A percentile compares a stretch with the other conserved stretches of the same genome.
Evolutionary conservation across 2,797 vertebrate genomes (phyloP).

Genomic region (Sebastolobus alascanus): DNA sequence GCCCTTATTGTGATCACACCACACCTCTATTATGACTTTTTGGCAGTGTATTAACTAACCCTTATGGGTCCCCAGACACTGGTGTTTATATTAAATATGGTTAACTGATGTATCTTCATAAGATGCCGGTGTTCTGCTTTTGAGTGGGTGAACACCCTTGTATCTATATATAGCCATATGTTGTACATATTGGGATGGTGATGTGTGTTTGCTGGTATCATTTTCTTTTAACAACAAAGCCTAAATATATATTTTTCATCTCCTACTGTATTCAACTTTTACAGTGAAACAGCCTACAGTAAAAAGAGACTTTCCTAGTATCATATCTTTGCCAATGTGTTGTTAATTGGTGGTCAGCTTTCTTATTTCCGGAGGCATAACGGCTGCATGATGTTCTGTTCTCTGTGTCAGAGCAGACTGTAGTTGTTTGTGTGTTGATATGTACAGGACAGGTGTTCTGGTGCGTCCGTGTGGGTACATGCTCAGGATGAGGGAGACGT

Average conservation of each 20-base stretch:
- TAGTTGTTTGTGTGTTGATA: not conserved
- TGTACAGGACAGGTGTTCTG: slow-evolving; percentile 7
- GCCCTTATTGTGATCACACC: slow-evolving; percentile 55
- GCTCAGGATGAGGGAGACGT: slow-evolving; percentile 37
- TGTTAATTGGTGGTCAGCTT: not conserved
- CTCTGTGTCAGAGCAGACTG: not conserved
- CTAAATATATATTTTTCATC: not conserved
- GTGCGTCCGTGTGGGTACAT: slow-evolving; percentile 29
- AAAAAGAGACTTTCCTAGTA: not conserved
- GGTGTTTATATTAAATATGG: slow-evolving; percentile 64
- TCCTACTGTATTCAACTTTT: not conserved
- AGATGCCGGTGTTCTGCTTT: slow-evolving; percentile 24
- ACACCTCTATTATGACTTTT: slow-evolving; percentile 70
- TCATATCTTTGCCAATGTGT: not conserved
- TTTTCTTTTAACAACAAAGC: not conserved
- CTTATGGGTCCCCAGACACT: slow-evolving; percentile 40
- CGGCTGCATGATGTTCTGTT: not conserved
- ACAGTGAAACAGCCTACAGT: not conserved
- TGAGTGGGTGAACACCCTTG: not conserved
- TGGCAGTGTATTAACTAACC: slow-evolving; percentile 61
- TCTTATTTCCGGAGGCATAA: not conserved
- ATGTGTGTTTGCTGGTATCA: not conserved
- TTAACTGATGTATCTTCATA: slow-evolving; percentile 51
- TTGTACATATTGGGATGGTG: not conserved
- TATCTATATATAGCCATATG: slow-evolving; percentile 17